phyloP scores from a whole-genome alignment of 1,140 invertebrate genomes.

The Formica exsecta region DNA sequence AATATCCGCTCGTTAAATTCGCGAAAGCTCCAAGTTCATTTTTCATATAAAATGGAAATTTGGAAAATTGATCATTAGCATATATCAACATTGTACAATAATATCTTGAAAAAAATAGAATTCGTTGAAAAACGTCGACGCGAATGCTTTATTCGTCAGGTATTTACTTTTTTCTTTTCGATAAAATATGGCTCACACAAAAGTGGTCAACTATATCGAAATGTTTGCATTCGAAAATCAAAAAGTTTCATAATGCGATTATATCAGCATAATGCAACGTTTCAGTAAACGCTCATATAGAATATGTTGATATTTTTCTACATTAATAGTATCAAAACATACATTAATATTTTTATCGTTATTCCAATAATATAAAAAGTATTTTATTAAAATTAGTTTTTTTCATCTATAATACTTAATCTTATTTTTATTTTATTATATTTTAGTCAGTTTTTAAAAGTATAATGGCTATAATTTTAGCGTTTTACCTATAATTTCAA shows the following conservation, averaged over 20 bases:
- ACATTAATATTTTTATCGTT: not conserved
- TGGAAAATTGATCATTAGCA: slow-evolving; percentile 18
- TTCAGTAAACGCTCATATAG: slow-evolving; percentile 23
- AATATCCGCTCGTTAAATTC: slow-evolving; percentile 1
- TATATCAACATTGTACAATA: slow-evolving; percentile 11
- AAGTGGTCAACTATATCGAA: slow-evolving; percentile 32
- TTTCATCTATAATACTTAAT: not conserved
- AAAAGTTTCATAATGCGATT: slow-evolving; percentile 49
- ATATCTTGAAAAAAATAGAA: slow-evolving; percentile 28
- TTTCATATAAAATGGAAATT: slow-evolving; percentile 18
- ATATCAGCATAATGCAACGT: slow-evolving; percentile 34
- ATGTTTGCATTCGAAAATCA: slow-evolving; percentile 21
- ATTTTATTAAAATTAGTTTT: not conserved
- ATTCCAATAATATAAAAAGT: not conserved
- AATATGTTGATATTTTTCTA: slow-evolving; percentile 24
- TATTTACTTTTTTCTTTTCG: slow-evolving; percentile 44
- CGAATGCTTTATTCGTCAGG: not conserved
- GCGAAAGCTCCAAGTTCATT: not conserved
- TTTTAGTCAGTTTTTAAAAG: not conserved
- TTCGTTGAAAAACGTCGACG: slow-evolving; percentile 23
- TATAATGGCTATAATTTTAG: not conserved
- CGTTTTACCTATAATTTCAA: no score
- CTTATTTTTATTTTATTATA: not conserved
- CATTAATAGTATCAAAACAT: not conserved
- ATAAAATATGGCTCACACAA: slow-evolving; percentile 41